Percentiles rank a stretch among this genome's conserved stretches.
These are phyloP conservation scores for Zalophus californianus DNA, from an alignment of 2,797 vertebrate genomes.

Conservation along the genomic window DNA sequence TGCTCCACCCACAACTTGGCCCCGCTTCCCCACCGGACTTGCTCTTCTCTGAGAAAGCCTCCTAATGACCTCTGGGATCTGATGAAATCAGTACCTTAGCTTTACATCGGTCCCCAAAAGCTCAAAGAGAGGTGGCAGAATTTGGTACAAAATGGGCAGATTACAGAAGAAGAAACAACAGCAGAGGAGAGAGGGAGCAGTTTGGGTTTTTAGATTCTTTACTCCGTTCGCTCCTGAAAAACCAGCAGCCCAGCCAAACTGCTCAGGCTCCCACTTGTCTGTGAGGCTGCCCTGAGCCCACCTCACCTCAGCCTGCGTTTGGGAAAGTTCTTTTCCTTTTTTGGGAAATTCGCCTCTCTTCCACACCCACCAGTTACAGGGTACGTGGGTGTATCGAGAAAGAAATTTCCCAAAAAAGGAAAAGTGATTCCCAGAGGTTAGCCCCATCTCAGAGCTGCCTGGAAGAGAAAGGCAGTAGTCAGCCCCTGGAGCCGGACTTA, in stretches of 20 bases:
- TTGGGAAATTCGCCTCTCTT: constrained; percentile 68
- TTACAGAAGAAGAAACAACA: background rate
- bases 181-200: background rate
- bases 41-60: background rate
- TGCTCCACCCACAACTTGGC: background rate
- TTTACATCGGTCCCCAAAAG: background rate
- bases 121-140: background rate
- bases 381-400: constrained; percentile 58
- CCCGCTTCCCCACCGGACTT: background rate
- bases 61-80: background rate
- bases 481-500: background rate
- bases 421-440: constrained; percentile 59
- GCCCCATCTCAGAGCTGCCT: constrained; percentile 35
- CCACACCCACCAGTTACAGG: constrained; percentile 68
- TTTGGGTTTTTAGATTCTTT: background rate
- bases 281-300: constrained; percentile 39
- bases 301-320: constrained; percentile 42
- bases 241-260: background rate
- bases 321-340: constrained; percentile 73
- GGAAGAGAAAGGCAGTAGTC: constrained; percentile 13
- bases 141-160: background rate
- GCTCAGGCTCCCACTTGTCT: constrained; percentile 27
- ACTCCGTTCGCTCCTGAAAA: background rate
- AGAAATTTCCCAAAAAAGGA: constrained; percentile 75
- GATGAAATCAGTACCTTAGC: background rate